Conservation (phyloP, 2,888 invertebrate genomes). For the Cheilosia grossa region DNA sequence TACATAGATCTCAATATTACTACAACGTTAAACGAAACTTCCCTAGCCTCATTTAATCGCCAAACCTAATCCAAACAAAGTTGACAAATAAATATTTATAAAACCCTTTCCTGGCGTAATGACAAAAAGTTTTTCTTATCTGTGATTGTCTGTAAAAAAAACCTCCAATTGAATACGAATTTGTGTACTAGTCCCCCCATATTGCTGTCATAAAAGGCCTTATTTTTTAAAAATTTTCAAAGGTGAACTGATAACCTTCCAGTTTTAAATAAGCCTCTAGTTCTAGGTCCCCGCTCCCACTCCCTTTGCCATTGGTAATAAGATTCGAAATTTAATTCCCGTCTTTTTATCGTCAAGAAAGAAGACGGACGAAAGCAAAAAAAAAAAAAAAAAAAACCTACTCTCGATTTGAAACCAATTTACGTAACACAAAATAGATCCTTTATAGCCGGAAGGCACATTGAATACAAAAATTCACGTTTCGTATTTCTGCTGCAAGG, state of each 20-base stretch:
- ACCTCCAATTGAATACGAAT: constrained; percentile 48
- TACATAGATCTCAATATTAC: too few species aligned
- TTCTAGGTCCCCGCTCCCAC: neutral
- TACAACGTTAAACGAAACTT: too few species aligned
- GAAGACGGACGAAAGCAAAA: constrained; percentile 18
- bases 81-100: neutral
- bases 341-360: constrained; percentile 57
- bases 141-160: constrained; percentile 50
- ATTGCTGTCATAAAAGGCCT: constrained; percentile 23
- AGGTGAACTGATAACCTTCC: constrained; percentile 69
- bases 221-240: too few species aligned
- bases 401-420: constrained; percentile 72
- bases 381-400: constrained; percentile 59
- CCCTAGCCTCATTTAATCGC: too few species aligned
- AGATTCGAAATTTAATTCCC: constrained; percentile 71
- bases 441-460: constrained; percentile 72
- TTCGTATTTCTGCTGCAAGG: constrained; percentile 65
- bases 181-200: constrained; percentile 25
- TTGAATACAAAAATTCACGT: constrained; percentile 68
- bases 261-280: constrained; percentile 57
- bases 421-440: constrained; percentile 73
- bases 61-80: neutral
- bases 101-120: neutral
- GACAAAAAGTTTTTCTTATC: constrained; percentile 30
- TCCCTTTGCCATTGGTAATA: constrained; percentile 50